Evolutionary conservation across 1,140 invertebrate genomes (phyloP).

Genomic region (Drosophila takahashii): DNA sequence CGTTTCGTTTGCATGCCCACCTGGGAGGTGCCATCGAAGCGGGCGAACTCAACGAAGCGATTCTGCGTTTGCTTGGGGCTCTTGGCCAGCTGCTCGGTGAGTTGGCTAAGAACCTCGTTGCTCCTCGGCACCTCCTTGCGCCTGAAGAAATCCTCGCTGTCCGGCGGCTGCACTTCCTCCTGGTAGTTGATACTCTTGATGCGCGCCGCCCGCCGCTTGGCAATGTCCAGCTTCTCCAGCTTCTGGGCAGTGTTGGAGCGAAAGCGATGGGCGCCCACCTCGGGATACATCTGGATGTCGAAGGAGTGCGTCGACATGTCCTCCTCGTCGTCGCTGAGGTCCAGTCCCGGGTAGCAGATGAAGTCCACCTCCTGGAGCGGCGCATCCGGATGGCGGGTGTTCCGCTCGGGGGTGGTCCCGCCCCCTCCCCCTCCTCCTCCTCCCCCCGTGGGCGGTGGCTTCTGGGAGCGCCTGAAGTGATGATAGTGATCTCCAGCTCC

Average conservation of each 20-base stretch:
- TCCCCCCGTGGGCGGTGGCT: constrained; percentile 19
- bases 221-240: constrained; percentile 94
- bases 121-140: constrained; percentile 46
- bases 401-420: constrained; percentile 27
- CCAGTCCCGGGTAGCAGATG: constrained; percentile 90
- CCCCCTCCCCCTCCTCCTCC: not conserved
- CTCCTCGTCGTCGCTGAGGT: constrained; percentile 91
- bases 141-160: constrained; percentile 89
- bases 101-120: constrained; percentile 85
- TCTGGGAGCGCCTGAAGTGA: constrained; percentile 71
- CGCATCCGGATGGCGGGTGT: constrained; percentile 41
- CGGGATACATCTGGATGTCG: constrained; percentile 90
- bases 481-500: constrained; percentile 31
- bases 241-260: constrained; percentile 95
- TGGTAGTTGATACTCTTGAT: constrained; percentile 93
- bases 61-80: constrained; percentile 91
- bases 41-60: constrained; percentile 95
- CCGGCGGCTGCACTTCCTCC: constrained; percentile 82
- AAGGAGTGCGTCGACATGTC: constrained; percentile 88
- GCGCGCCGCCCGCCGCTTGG: constrained; percentile 92
- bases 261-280: constrained; percentile 90
- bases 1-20: constrained; percentile 91
- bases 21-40: constrained; percentile 95
- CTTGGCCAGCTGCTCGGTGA: constrained; percentile 91
- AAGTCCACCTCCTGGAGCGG: constrained; percentile 86